Percentiles rank a stretch among this genome's conserved stretches.
These are phyloP conservation scores for Benthochromis sp. DNA, from an alignment of 2,113 vertebrate species.

Conservation along the genomic window DNA sequence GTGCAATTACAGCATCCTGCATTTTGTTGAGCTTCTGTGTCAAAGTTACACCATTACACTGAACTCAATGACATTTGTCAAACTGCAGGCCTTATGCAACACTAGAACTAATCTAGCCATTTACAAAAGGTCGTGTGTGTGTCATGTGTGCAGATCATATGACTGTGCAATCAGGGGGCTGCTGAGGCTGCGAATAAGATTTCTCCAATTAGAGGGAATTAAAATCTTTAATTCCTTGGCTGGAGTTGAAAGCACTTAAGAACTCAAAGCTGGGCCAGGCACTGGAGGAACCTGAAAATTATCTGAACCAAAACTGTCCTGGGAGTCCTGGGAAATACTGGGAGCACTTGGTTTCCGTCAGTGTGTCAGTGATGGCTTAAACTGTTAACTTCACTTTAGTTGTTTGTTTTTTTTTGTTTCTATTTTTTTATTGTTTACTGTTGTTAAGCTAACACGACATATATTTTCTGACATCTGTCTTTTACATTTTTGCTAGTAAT, in stretches of 20 bases:
- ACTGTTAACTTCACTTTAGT: background rate
- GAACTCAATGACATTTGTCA: background rate
- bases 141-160: conserved; percentile 39
- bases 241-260: conserved; percentile 26
- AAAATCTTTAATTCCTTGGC: conserved; percentile 29
- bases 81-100: conserved; percentile 6
- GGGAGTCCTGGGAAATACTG: background rate
- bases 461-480: background rate
- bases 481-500: background rate
- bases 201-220: conserved; percentile 61
- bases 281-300: background rate
- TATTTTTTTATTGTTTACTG: background rate
- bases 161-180: background rate
- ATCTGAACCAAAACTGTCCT: background rate
- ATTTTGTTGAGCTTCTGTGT: background rate
- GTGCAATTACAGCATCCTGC: background rate
- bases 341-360: background rate
- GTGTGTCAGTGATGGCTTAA: background rate
- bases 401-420: accelerated
- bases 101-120: background rate
- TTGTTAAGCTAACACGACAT: background rate
- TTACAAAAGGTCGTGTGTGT: conserved; percentile 29
- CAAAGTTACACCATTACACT: background rate
- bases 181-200: background rate
- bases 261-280: background rate